Evolutionary conservation across 2,888 invertebrate species (phyloP).

Genomic region (Pristionchus fissidentatus): DNA sequence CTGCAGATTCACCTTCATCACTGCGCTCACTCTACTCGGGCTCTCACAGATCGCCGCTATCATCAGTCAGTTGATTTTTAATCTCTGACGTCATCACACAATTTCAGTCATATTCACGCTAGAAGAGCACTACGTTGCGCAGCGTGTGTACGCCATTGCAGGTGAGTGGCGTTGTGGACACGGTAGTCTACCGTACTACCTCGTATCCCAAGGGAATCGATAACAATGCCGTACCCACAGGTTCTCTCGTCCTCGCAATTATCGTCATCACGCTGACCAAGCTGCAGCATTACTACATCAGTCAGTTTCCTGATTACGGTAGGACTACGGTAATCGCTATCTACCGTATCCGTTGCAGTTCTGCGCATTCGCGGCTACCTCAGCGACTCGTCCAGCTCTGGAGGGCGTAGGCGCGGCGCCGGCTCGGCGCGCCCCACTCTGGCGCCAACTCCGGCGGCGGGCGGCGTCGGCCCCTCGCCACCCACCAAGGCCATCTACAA

Average conservation of each 20-base stretch:
- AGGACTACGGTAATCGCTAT: too few species aligned
- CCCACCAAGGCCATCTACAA: background rate
- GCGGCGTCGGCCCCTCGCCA: background rate
- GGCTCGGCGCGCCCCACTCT: background rate
- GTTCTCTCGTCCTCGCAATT: background rate
- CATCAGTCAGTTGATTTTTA: background rate
- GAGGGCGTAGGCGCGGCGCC: background rate
- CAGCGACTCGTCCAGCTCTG: background rate
- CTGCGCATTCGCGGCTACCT: background rate
- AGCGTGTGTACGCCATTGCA: background rate
- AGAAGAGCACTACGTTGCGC: background rate
- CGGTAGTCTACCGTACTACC: too few species aligned
- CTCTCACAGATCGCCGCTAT: background rate
- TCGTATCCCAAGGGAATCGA: too few species aligned
- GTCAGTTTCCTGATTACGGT: background rate
- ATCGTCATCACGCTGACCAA: background rate
- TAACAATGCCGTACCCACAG: background rate
- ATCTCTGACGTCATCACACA: background rate
- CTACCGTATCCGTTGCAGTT: background rate
- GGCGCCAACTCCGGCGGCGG: background rate
- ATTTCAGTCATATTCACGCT: background rate
- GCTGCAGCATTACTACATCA: conserved; percentile 1
- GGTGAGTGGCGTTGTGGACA: too few species aligned
- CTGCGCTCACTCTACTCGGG: background rate
- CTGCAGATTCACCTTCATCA: conserved; percentile 6